Percentiles rank a stretch among this genome's conserved stretches.
phyloP scores from a whole-genome alignment of 2,888 invertebrate genomes.

The Mesorhabditis spiculigera region DNA sequence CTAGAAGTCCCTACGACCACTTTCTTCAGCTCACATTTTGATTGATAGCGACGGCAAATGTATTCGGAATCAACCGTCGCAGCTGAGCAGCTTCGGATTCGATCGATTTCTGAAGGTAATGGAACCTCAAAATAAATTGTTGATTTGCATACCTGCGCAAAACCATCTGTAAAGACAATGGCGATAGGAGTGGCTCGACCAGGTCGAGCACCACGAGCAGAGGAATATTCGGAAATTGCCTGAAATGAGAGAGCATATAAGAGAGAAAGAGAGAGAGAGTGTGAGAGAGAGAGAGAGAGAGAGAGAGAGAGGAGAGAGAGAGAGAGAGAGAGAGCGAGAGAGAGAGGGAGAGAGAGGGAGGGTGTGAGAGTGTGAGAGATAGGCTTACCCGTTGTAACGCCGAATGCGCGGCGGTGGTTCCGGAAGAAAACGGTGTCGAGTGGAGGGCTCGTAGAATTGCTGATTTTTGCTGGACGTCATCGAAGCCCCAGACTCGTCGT shows the following conservation, averaged over 20 bases:
- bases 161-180: constrained; percentile 48
- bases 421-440: constrained; percentile 29
- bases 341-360: too few species aligned
- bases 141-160: constrained; percentile 26
- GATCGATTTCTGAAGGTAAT: not conserved
- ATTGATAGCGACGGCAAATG: constrained; percentile 46
- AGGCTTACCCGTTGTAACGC: constrained; percentile 31
- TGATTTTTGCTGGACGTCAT: constrained; percentile 14
- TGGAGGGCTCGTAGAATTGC: constrained; percentile 22
- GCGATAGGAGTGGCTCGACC: constrained; percentile 39
- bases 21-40: constrained; percentile 11
- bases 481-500: constrained; percentile 35
- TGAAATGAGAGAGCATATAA: too few species aligned
- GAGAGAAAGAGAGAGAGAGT: too few species aligned
- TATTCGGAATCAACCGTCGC: constrained; percentile 33
- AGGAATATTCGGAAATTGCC: constrained; percentile 36
- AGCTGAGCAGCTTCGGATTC: constrained; percentile 28
- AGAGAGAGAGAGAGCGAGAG: too few species aligned
- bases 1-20: too few species aligned
- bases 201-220: constrained; percentile 35
- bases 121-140: too few species aligned
- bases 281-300: not conserved
- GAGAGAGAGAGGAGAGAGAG: not conserved
- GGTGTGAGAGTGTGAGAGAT: not conserved
- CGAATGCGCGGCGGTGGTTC: constrained; percentile 40